phyloP scores from a whole-genome alignment of 2,888 invertebrate genomes.

The Ariolimax columbianus region DNA sequence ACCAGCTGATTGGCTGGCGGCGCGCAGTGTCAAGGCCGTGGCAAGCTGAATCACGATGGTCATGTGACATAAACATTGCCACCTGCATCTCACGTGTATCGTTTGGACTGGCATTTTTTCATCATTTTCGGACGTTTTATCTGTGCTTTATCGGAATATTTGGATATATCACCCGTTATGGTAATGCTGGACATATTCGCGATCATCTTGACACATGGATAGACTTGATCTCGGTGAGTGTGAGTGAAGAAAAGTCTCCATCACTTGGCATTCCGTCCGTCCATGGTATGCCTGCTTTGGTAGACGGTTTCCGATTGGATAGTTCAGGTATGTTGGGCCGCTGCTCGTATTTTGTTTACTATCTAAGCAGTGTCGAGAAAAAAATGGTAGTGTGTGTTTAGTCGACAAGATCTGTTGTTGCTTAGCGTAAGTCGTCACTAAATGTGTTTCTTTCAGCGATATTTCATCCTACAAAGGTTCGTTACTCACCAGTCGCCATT shows the following conservation, averaged over 20 bases:
- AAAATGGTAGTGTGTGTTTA: not conserved
- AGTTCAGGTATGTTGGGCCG: constrained; percentile 10
- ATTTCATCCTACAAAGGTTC: not conserved
- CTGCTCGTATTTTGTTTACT: not conserved
- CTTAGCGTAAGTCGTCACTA: not conserved
- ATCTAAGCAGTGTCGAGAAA: not conserved
- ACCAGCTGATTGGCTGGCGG: constrained; percentile 62
- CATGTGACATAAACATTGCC: constrained; percentile 72
- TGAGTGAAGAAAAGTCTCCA: not conserved
- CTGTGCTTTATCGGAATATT: not conserved
- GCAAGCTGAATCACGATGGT: constrained; percentile 67
- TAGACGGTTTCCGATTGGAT: constrained; percentile 43
- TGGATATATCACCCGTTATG: not conserved
- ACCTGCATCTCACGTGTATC: constrained; percentile 56
- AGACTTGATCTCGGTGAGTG: not conserved
- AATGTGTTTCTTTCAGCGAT: not conserved
- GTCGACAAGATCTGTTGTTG: not conserved
- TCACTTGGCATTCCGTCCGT: not conserved
- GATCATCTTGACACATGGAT: not conserved
- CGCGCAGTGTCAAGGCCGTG: constrained; percentile 62
- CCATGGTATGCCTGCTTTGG: constrained; percentile 47
- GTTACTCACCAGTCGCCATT: constrained; percentile 26
- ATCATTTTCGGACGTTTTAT: not conserved
- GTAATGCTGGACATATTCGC: not conserved
- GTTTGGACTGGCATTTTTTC: not conserved